Evolutionary conservation across 1,140 invertebrate species (phyloP).

Genomic region (Aphidius ervi): DNA sequence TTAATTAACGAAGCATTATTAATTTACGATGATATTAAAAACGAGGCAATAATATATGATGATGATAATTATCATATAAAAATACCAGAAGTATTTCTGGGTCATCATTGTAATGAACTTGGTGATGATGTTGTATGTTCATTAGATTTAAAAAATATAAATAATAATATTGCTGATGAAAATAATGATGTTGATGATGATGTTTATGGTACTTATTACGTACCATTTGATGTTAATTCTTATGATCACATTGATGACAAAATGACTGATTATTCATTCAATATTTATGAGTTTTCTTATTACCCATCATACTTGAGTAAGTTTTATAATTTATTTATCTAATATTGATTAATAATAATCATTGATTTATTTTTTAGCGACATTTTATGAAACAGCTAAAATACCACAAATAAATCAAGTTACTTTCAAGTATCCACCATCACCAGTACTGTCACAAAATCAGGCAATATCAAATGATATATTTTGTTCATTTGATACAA

Average conservation of each 20-base stretch:
- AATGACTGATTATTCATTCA: constrained; percentile 35
- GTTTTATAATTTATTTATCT: constrained; percentile 12
- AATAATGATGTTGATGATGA: neutral
- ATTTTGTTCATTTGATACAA: constrained; percentile 30
- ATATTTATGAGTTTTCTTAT: constrained; percentile 29
- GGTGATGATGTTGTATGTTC: constrained; percentile 28
- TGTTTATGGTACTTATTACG: constrained; percentile 19
- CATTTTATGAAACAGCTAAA: constrained; percentile 7
- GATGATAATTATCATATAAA: constrained; percentile 9
- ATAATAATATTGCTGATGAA: neutral
- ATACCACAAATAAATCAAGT: constrained; percentile 35
- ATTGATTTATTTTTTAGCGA: constrained; percentile 23
- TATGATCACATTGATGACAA: constrained; percentile 31
- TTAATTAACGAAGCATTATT: constrained; percentile 28
- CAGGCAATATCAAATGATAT: constrained; percentile 27
- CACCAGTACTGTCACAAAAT: constrained; percentile 36
- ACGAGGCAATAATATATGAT: neutral
- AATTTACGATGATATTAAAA: constrained; percentile 24
- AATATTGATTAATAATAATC: neutral
- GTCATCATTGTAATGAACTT: constrained; percentile 28
- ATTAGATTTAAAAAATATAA: constrained; percentile 28
- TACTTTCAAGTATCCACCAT: constrained; percentile 40
- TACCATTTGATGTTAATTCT: constrained; percentile 32
- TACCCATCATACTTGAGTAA: constrained; percentile 39
- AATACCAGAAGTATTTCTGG: constrained; percentile 16